A percentile compares a stretch with the other conserved stretches of the same genome.
Conservation (phyloP, 2,797 vertebrate species). For the Rhinella marina region DNA sequence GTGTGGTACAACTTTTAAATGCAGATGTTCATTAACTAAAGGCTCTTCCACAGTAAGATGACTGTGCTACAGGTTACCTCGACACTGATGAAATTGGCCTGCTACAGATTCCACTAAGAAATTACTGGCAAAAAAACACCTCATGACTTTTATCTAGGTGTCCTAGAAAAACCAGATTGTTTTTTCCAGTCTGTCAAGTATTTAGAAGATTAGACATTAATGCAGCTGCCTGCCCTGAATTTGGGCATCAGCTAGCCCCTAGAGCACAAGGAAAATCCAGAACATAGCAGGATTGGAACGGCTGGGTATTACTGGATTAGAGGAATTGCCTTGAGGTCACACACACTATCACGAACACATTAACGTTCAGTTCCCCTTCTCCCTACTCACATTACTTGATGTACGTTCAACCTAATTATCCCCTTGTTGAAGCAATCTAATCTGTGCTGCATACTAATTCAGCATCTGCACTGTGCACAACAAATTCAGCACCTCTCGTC, state of each 20-base stretch:
- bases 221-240: constrained; percentile 57
- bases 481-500: neutral
- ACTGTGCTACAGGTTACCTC: constrained; percentile 27
- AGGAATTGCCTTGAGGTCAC: constrained; percentile 54
- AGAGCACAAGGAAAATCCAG: constrained; percentile 53
- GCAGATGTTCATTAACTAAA: constrained; percentile 37
- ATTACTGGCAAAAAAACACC: constrained; percentile 16
- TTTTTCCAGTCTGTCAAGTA: constrained; percentile 49
- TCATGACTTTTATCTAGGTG: constrained; percentile 45
- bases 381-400: constrained; percentile 55
- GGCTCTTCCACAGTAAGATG: constrained; percentile 16
- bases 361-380: constrained; percentile 49
- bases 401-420: constrained; percentile 58
- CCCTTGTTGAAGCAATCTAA: constrained; percentile 48
- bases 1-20: constrained; percentile 1
- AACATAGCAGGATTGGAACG: constrained; percentile 48
- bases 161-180: constrained; percentile 61
- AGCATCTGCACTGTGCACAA: constrained; percentile 40
- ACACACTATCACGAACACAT: constrained; percentile 54
- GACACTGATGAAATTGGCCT: constrained; percentile 40
- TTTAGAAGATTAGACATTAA: constrained; percentile 57
- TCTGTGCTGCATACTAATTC: constrained; percentile 56
- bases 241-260: constrained; percentile 48
- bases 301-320: constrained; percentile 58
- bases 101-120: constrained; percentile 30